phyloP scores from a whole-genome alignment of 2,797 vertebrate species.

The Syngnathus rostellatus region DNA sequence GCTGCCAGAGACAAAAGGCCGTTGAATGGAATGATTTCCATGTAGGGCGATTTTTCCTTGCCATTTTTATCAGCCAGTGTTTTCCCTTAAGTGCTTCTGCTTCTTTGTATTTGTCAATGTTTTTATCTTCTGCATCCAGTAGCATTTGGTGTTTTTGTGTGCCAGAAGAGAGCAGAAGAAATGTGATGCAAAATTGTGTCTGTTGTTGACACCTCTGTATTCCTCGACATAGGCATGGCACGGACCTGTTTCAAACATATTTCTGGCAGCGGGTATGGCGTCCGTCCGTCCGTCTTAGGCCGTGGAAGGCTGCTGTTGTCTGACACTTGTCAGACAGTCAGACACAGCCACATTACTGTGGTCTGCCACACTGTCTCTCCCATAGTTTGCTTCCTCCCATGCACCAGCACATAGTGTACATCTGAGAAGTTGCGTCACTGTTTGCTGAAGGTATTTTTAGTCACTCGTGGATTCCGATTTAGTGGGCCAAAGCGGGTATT shows the following conservation, averaged over 20 bases:
- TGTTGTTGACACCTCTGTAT: conserved; percentile 15
- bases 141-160: background rate
- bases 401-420: conserved; percentile 20
- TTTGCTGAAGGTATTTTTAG: conserved; percentile 52
- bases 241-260: conserved; percentile 13
- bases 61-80: background rate
- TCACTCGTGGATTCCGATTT: conserved; percentile 21
- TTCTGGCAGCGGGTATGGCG: conserved; percentile 19
- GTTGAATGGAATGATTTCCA: background rate
- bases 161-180: conserved; percentile 9
- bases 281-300: conserved; percentile 29
- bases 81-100: background rate
- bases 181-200: background rate
- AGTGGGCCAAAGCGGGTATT: conserved; percentile 41
- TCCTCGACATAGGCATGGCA: background rate
- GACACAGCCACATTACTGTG: conserved; percentile 53
- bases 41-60: background rate
- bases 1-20: background rate
- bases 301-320: conserved; percentile 23
- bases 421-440: conserved; percentile 53
- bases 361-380: conserved; percentile 50
- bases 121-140: background rate
- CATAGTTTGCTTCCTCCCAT: conserved; percentile 34
- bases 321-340: conserved; percentile 51
- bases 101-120: background rate